A percentile compares a stretch with the other conserved stretches of the same genome.
phyloP scores from a whole-genome alignment of 1,140 invertebrate species.

The Pentalonia nigronervosa region DNA sequence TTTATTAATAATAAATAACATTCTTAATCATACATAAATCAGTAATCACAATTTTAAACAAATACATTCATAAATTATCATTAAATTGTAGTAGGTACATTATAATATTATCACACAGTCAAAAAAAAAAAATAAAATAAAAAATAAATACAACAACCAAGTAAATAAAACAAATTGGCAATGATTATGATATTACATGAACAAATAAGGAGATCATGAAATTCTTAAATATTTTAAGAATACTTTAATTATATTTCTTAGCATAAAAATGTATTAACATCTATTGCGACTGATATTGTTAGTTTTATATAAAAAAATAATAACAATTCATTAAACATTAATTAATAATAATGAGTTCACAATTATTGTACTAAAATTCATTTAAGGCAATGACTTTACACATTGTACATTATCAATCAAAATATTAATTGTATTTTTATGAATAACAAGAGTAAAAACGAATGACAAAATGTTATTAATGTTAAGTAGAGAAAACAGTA shows the following conservation, averaged over 20 bases:
- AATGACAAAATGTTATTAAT: not conserved
- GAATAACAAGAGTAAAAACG: not conserved
- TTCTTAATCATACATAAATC: not conserved
- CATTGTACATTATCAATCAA: not conserved
- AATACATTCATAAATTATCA: not conserved
- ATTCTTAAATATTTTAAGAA: not conserved
- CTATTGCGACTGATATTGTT: not conserved
- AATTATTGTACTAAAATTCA: constrained; percentile 5
- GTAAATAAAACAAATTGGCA: not conserved
- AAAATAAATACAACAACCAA: constrained; percentile 17
- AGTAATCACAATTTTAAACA: not conserved
- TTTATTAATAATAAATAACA: constrained; percentile 20
- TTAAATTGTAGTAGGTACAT: not conserved
- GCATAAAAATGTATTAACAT: not conserved
- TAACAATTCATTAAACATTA: constrained; percentile 2
- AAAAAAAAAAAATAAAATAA: not conserved
- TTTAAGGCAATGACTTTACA: not conserved
- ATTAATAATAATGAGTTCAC: constrained; percentile 12
- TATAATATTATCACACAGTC: constrained; percentile 12
- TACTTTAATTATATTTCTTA: not conserved
- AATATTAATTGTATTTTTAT: not conserved
- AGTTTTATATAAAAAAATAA: constrained; percentile 13
- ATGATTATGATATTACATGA: not conserved
- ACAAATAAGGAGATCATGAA: not conserved
- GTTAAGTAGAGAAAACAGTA: not conserved